phyloP scores from a whole-genome alignment of 2,888 invertebrate species.

The Phengaris alcon region DNA sequence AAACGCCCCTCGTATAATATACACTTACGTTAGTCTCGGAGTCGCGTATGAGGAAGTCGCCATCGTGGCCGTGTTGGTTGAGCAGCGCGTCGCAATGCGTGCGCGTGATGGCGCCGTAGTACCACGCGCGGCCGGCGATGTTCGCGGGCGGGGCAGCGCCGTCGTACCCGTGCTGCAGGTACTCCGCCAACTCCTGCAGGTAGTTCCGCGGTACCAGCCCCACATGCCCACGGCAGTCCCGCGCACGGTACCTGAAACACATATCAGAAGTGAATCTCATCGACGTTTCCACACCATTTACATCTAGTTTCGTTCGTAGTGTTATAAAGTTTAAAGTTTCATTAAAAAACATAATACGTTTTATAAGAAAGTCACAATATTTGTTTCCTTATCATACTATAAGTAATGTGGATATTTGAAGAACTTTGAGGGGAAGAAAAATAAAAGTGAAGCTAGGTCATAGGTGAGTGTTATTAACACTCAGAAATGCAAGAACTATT shows the following conservation, averaged over 20 bases:
- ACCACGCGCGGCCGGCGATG: conserved; percentile 94
- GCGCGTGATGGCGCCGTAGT: conserved; percentile 96
- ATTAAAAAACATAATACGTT: too few species aligned
- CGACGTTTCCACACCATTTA: too few species aligned
- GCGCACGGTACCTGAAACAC: conserved; percentile 85
- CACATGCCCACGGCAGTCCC: conserved; percentile 94
- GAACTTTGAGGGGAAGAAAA: too few species aligned
- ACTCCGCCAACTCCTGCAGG: conserved; percentile 94
- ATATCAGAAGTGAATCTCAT: too few species aligned
- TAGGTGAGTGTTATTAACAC: too few species aligned
- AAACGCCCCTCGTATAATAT: not conserved
- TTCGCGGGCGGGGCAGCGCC: conserved; percentile 50
- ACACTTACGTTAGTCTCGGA: conserved; percentile 85
- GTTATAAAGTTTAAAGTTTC: too few species aligned
- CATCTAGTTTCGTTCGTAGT: too few species aligned
- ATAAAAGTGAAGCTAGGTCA: too few species aligned
- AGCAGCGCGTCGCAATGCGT: conserved; percentile 97
- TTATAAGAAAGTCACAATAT: too few species aligned
- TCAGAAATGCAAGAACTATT: too few species aligned
- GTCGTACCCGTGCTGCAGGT: conserved; percentile 68
- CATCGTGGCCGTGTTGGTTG: conserved; percentile 96
- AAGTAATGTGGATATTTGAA: too few species aligned
- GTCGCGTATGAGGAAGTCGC: conserved; percentile 98
- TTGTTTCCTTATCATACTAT: too few species aligned
- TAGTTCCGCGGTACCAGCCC: conserved; percentile 98